Evolutionary conservation across 1,140 invertebrate species (phyloP).

Genomic region (Drosophila orena): DNA sequence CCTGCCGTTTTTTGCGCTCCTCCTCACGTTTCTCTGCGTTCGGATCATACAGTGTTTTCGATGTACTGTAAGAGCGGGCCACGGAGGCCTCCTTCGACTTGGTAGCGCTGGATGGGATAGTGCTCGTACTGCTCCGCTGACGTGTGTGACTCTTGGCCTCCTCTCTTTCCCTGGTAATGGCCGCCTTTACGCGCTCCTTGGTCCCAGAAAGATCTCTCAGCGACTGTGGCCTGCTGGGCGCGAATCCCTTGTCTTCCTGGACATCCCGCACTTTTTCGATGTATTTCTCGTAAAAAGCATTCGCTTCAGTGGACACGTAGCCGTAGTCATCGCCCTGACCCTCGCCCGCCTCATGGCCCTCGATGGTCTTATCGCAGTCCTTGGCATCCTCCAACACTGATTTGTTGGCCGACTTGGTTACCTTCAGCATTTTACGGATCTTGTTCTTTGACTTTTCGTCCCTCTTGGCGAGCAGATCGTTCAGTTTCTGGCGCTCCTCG

Average conservation of each 20-base stretch:
- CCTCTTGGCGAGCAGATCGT: conserved; percentile 89
- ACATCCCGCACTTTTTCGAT: conserved; percentile 88
- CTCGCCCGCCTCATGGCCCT: conserved; percentile 86
- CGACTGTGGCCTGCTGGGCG: conserved; percentile 72
- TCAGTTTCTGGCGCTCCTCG: conserved; percentile 88
- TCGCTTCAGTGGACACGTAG: conserved; percentile 93
- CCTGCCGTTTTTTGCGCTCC: conserved; percentile 85
- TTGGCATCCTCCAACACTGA: conserved; percentile 93
- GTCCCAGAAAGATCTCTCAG: conserved; percentile 87
- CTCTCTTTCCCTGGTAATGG: conserved; percentile 89
- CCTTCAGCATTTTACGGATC: conserved; percentile 88
- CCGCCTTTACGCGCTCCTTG: conserved; percentile 90
- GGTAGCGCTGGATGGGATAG: conserved; percentile 2
- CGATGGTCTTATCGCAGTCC: conserved; percentile 84
- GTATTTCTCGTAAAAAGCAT: conserved; percentile 92
- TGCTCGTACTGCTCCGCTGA: conserved; percentile 4
- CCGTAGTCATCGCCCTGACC: conserved; percentile 96
- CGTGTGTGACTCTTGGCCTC: conserved; percentile 88
- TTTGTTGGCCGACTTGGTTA: conserved; percentile 95
- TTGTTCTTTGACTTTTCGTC: conserved; percentile 90
- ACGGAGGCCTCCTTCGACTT: conserved; percentile 21
- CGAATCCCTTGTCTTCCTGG: conserved; percentile 74
- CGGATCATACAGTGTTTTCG: conserved; percentile 72
- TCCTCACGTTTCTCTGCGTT: conserved; percentile 85
- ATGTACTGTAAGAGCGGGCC: conserved; percentile 44